Evolutionary conservation across 2,888 invertebrate genomes (phyloP), one percentile per base, ranked within the genome.

Genomic region (Mesorhabditis sp.): DNA sequence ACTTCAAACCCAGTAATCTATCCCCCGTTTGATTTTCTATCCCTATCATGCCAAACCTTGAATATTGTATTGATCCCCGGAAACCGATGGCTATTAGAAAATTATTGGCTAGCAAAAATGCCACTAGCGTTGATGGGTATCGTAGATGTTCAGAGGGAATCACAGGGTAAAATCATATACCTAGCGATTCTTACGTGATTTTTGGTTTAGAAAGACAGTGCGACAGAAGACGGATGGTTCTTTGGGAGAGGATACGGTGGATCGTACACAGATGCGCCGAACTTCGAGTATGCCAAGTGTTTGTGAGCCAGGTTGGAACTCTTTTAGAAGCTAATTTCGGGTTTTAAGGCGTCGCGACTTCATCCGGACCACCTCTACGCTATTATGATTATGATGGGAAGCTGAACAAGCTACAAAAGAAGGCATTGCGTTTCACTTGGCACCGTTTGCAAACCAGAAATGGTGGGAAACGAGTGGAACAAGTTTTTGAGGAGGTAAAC

Each of bases 261-360:
- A 76, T 62, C 70, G 73, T 4, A 72, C 67, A 66, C 62, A 65
- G 15, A 68, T 75, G 4, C 66, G 84, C 42, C 74, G 84, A 15
- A 85, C 82, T 15, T 82, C 81, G 67, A 80, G 80, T 66, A 82
- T 84, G 84, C 84, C 84, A 2, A 83, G 83, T 64, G 80, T 84
- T 13, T 80, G 75, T 66, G 82, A 82, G 43, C 72, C 72, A 50
- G 58, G 58, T 50, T 10, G 58, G 58, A 28, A 28, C 28, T 28
- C 28, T 28, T 28, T 28, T 28, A 28, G 28, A 28, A 50, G n/a
- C 2, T 13, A 50, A 50, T 50, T 13, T 13, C 1, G 7, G 7
- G 58, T n/a, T 50, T 50, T 50, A 10, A 50, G 58, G 7, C 10
- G n/a, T 50, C 58, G 10, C 58, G 1, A 13, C 58, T 13, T 50